Percentiles rank a stretch among this genome's conserved stretches.
phyloP scores from a whole-genome alignment of 2,797 vertebrate genomes.

The Carcharodon carcharias region DNA sequence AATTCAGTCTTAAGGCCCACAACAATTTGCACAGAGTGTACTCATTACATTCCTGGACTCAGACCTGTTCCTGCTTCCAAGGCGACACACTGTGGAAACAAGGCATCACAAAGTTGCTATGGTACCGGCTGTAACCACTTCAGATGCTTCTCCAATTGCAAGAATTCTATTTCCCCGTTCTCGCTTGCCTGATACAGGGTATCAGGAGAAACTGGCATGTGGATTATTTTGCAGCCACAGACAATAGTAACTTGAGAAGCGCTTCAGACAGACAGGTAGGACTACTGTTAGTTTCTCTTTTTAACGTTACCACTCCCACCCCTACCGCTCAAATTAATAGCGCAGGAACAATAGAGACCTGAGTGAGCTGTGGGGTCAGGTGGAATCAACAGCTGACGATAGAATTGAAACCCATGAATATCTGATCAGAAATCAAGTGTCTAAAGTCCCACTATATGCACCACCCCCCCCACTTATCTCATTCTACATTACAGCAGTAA shows the following conservation, averaged over 20 bases:
- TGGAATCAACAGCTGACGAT: not conserved
- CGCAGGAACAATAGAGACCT: not conserved
- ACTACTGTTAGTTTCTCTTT: not conserved
- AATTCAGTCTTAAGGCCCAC: not conserved
- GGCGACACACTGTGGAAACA: not conserved
- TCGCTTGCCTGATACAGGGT: not conserved
- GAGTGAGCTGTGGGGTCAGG: not conserved
- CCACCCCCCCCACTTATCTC: no score
- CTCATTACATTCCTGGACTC: not conserved
- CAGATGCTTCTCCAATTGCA: not conserved
- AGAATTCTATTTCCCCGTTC: not conserved
- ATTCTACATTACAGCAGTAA: no score
- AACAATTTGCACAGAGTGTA: not conserved
- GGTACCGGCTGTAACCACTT: not conserved
- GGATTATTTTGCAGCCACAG: not conserved
- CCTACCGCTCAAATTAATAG: not conserved
- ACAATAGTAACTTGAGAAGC: not conserved
- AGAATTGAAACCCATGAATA: not conserved
- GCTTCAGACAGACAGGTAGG: not conserved
- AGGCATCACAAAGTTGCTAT: not conserved
- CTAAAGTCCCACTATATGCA: no score
- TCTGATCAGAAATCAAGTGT: not conserved
- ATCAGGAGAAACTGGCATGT: not conserved
- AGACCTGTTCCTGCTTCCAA: not conserved
- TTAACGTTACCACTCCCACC: not conserved